Percentiles rank a stretch among this genome's conserved stretches.
Evolutionary conservation across 2,113 vertebrate genomes (phyloP).

Genomic region (Tinamus guttatus): DNA sequence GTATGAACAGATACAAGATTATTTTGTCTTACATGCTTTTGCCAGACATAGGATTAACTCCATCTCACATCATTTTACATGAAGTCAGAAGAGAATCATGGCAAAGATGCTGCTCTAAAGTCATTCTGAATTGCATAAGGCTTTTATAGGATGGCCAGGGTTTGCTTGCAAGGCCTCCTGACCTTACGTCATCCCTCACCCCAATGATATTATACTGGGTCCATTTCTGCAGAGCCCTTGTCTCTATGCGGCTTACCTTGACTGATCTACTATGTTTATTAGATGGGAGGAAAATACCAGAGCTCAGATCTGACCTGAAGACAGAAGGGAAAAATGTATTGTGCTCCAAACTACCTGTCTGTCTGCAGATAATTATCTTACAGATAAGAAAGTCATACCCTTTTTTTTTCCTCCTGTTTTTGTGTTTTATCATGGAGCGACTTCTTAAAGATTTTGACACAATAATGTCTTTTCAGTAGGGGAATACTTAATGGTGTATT

Average conservation of each 20-base stretch:
- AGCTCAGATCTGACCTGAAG: not conserved
- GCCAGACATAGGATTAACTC: not conserved
- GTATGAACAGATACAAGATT: not conserved
- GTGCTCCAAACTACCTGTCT: not conserved
- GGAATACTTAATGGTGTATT: not conserved
- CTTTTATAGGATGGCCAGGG: not conserved
- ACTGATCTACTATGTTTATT: not conserved
- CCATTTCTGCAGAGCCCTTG: not conserved
- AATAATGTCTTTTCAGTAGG: not conserved
- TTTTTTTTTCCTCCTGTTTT: not conserved
- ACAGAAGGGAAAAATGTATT: not conserved
- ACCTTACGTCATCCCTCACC: not conserved
- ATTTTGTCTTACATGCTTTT: constrained; percentile 16
- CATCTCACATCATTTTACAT: not conserved
- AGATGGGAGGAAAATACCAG: not conserved
- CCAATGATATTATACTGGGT: not conserved
- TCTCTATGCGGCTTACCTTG: not conserved
- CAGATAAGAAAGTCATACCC: not conserved
- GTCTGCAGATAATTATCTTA: not conserved
- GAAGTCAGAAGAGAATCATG: not conserved
- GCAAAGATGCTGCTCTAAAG: not conserved
- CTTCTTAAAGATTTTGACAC: not conserved
- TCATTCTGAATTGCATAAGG: not conserved
- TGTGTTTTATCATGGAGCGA: not conserved
- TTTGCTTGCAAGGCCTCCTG: not conserved